A percentile compares a stretch with the other conserved stretches of the same genome.
Evolutionary conservation across 2,113 vertebrate species (phyloP).

Genomic region (Rhinopomastus cyanomelas): DNA sequence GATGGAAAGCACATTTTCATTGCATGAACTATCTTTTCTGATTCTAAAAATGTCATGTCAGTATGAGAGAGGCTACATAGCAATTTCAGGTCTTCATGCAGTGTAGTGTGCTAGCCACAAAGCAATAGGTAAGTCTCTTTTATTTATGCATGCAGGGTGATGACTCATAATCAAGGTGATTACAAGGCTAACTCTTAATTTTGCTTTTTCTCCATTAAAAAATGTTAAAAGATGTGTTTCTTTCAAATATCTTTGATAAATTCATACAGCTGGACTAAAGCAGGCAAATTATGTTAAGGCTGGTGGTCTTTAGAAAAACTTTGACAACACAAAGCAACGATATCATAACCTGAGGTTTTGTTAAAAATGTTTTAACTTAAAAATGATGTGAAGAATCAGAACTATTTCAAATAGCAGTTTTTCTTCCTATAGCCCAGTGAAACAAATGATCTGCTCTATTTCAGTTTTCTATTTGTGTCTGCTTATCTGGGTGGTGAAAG

Average conservation of each 20-base stretch:
- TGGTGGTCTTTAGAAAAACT: not conserved
- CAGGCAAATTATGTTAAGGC: not conserved
- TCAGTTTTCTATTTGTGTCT: not conserved
- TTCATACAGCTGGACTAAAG: not conserved
- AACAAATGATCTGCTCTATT: not conserved
- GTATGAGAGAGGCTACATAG: not conserved
- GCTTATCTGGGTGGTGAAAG: not conserved
- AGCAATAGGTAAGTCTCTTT: slow-evolving; percentile 26
- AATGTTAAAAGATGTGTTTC: not conserved
- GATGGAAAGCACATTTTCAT: not conserved
- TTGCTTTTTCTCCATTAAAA: not conserved
- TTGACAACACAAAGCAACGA: not conserved
- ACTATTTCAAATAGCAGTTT: not conserved
- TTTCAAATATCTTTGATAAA: not conserved
- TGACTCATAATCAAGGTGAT: not conserved
- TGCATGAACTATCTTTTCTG: not conserved
- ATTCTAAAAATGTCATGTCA: slow-evolving; percentile 22
- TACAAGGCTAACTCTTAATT: not conserved
- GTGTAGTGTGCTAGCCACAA: slow-evolving; percentile 9
- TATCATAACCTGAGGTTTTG: not conserved
- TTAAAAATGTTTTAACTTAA: not conserved
- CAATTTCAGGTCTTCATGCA: not conserved
- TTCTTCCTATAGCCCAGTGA: not conserved
- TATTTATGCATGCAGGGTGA: not conserved
- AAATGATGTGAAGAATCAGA: not conserved